Evolutionary conservation across 2,888 invertebrate genomes (phyloP), one percentile per base, ranked within the genome.

Genomic region (Ceriagrion tenellum): DNA sequence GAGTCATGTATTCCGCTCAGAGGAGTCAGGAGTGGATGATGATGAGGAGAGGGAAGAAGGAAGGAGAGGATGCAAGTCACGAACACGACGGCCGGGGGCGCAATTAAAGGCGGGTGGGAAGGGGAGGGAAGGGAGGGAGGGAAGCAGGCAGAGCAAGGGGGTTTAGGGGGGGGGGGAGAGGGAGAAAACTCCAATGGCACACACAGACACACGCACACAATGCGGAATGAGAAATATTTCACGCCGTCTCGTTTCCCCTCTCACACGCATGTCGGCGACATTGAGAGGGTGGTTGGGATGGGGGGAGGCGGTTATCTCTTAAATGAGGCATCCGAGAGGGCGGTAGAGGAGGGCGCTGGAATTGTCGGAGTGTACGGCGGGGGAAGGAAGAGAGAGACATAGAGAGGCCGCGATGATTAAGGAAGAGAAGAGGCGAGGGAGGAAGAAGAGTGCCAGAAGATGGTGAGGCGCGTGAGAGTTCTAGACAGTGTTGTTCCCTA

Each of bases 141-240:
- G 47, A 8, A 20, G 69, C 26, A 1, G 3, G 47, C 2, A 47
- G 47, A 47, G 8, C 4, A 47, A 8, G 8, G 47, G 47, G 47
- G 4, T 4, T 4, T 2, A 47, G 47, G 47, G 47, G 8, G 2
- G 47, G 47, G 8, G 47, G 8, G 47, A 47, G 47, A 47, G 47
- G 8, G 47, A 47, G 47, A 81, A 69, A 69, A 6, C 30, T 26
- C 35, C 81, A 26, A 69, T 35, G 35, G 81, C 12, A 26, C 81
- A 35, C 81, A 81, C 3, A 47, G n/a, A 23, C 81, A 35, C 81
- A 81, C 3, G 8, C 47, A 47, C 8, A 47, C 47, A 47, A 47
- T 35, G 81, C 81, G 81, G 81, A 81, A 35, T 35, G 81, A 26
- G 81, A 35, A 81, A 81, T 81, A 81, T 81, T 81, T 81, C 81